Evolutionary conservation across 2,797 vertebrate genomes (phyloP).

Genomic region (Acanthiza pusilla): DNA sequence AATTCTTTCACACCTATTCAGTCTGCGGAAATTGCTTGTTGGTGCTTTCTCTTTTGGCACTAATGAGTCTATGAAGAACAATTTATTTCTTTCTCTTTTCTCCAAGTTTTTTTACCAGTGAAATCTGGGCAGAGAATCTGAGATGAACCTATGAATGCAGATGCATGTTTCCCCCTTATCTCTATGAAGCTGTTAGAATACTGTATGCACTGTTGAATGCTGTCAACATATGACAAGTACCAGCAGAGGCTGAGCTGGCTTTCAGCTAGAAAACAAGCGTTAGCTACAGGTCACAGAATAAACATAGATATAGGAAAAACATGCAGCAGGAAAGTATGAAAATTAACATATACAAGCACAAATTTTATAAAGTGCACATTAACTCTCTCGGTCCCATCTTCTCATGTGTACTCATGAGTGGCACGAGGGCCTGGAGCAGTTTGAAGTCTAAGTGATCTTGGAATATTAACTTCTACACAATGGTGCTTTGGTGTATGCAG

Average conservation of each 20-base stretch:
- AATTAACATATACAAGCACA: conserved; percentile 2
- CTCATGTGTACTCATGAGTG: background rate
- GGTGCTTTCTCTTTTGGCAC: conserved; percentile 33
- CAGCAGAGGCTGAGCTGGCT: conserved; percentile 10
- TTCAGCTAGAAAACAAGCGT: conserved; percentile 30
- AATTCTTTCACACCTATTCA: conserved; percentile 28
- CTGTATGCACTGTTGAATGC: background rate
- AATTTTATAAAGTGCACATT: background rate
- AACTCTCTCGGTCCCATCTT: background rate
- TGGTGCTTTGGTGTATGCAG: background rate
- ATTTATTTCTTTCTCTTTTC: background rate
- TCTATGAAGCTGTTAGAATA: background rate
- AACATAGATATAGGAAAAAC: conserved; percentile 22
- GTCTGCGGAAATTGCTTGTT: conserved; percentile 39
- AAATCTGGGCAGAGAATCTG: background rate
- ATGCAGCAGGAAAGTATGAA: background rate
- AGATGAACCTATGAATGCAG: background rate
- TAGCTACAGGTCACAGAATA: conserved; percentile 49
- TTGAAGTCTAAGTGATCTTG: background rate
- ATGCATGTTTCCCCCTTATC: background rate
- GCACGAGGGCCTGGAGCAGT: background rate
- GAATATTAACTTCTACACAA: background rate
- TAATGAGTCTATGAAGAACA: background rate
- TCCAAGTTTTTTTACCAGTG: background rate
- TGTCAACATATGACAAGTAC: conserved; percentile 7